Percentiles rank a stretch among this genome's conserved stretches.
Conservation (phyloP, 1,140 invertebrate species). For the Pogonomyrmex barbatus region DNA sequence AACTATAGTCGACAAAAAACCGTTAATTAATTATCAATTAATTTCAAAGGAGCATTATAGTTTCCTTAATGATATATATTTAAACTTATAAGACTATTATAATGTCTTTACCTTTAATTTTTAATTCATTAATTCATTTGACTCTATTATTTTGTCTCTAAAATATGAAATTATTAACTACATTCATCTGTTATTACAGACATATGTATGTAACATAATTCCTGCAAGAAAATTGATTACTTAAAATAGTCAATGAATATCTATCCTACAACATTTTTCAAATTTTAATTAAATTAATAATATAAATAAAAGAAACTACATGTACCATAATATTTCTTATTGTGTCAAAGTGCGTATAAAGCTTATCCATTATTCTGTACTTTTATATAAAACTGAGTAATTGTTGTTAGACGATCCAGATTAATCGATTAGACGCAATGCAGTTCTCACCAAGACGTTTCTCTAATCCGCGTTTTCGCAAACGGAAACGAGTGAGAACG, state of each 20-base stretch:
- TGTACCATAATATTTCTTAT: background rate
- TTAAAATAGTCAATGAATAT: background rate
- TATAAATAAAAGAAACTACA: background rate
- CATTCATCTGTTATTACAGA: background rate
- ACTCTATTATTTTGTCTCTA: background rate
- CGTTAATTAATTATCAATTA: background rate
- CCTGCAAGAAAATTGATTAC: background rate
- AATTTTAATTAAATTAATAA: background rate
- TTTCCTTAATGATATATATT: background rate
- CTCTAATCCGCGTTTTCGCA: conserved; percentile 54
- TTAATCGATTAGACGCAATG: conserved; percentile 42
- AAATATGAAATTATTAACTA: background rate
- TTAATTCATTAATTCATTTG: background rate
- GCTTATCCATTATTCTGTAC: background rate
- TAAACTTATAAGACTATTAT: background rate
- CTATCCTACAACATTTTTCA: background rate
- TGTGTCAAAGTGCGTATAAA: background rate
- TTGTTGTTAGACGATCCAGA: conserved; percentile 3
- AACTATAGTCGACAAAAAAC: background rate
- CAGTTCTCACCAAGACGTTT: conserved; percentile 29
- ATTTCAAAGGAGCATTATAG: background rate
- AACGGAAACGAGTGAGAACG: conserved; percentile 56
- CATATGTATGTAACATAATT: background rate
- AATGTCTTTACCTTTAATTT: background rate
- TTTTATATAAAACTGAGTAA: conserved; percentile 33